Evolutionary conservation across 2,113 vertebrate genomes (phyloP), one percentile per base, ranked within the genome.

Genomic region (Hippocampus abdominalis): DNA sequence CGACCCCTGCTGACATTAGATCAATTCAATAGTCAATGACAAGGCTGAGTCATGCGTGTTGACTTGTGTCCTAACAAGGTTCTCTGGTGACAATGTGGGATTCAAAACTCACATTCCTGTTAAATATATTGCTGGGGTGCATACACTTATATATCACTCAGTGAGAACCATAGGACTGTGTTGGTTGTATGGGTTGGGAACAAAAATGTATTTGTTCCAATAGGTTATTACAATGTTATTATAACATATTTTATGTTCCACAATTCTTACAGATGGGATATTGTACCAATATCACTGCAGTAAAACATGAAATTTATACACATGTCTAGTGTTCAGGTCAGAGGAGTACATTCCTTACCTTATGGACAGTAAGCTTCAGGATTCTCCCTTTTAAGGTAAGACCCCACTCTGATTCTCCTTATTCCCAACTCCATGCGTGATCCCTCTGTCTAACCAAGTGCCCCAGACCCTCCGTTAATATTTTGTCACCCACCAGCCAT

Each of bases 301-400:
- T 12, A 68, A 15, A 77, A 49, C 76, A 56, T 18, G 21, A 12
- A 64, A 49, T 64, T 39, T 15, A 44, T 72, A 39, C 64, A 64
- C 78, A 57, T 44, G 61, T 60, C 7, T 21, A 69, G 51, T 10
- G 39, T 49, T 71, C 74, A 75, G 84, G 73, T 85, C 82, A 84
- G 51, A 75, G 69, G 61, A 78, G 59, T 71, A 62, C 85, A 80
- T 88, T 88, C 68, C 75, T 81, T 49, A n/a, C 11, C 18, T 80
- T 78, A 66, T 69, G 77, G 73, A 57, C 70, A 63, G 51, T 74
- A 83, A 75, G 39, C 46, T 68, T 73, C 72, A 62, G 73, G 65
- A 83, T 90, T 87, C 84, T 90, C 75, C 90, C 90, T 91, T 93
- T 91, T 93, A 92, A 91, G 91, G 91, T 81, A 89, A 90, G 83